phyloP scores from a whole-genome alignment of 2,113 vertebrate genomes.

The Myiopsitta monachus region DNA sequence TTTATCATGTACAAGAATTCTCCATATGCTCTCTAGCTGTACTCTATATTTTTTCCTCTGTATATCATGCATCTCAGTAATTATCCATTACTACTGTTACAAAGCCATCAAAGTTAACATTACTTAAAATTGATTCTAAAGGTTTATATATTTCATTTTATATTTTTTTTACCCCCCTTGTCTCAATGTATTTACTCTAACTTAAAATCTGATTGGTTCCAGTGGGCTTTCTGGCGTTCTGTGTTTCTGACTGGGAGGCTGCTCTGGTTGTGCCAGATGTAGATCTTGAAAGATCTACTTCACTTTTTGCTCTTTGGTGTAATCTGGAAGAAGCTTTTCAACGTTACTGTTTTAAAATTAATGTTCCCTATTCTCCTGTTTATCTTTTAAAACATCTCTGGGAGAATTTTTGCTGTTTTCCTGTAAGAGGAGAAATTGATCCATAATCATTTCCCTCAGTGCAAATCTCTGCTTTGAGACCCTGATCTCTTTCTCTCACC shows the following conservation, averaged over 20 bases:
- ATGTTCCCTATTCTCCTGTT: background rate
- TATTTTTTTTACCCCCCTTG: no score
- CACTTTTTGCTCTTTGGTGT: background rate
- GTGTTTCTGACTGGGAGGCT: background rate
- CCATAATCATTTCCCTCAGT: background rate
- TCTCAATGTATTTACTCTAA: fast-evolving
- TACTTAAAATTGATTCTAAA: no score
- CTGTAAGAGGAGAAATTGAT: background rate
- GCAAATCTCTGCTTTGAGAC: background rate
- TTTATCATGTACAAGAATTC: no score
- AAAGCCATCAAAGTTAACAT: no score
- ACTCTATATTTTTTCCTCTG: no score
- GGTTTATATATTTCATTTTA: no score
- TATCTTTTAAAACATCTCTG: background rate
- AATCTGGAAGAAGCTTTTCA: background rate
- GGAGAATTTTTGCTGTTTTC: background rate
- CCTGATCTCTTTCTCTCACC: background rate
- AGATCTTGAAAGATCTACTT: background rate
- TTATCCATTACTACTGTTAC: no score
- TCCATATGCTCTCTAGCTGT: no score
- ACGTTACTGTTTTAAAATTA: background rate
- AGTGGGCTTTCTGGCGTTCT: background rate
- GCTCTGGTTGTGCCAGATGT: background rate
- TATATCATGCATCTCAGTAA: no score
- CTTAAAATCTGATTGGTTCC: background rate